Conservation (phyloP, 2,797 vertebrate genomes). For the Clarias pachynema region DNA sequence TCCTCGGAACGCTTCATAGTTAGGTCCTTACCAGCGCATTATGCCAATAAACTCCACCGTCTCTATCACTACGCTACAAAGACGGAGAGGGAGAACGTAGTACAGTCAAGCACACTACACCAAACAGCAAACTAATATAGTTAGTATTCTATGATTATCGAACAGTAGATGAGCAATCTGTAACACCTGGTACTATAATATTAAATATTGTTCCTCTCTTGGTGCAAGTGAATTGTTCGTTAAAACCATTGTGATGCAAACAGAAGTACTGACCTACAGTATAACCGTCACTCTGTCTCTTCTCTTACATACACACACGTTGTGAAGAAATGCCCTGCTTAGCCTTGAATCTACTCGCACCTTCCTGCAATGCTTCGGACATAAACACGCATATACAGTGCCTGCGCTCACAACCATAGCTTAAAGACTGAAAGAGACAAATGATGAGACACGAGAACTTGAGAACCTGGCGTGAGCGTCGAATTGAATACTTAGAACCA, state of each 20-base stretch:
- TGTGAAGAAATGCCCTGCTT: background rate
- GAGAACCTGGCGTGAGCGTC: background rate
- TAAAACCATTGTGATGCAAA: conserved; percentile 7
- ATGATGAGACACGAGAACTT: conserved; percentile 1
- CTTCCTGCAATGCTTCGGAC: background rate
- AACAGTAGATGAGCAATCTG: conserved; percentile 59
- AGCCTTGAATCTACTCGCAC: background rate
- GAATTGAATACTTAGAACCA: conserved; percentile 4
- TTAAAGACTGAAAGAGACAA: background rate
- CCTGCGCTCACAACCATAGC: background rate
- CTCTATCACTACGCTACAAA: conserved; percentile 40
- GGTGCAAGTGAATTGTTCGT: conserved; percentile 57
- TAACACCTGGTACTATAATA: conserved; percentile 52
- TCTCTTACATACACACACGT: background rate
- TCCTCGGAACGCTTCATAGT: conserved; percentile 46
- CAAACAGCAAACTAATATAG: conserved; percentile 59
- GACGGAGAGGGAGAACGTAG: conserved; percentile 47
- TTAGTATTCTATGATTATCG: conserved; percentile 61
- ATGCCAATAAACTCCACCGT: conserved; percentile 53
- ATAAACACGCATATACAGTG: background rate
- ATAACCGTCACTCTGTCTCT: background rate
- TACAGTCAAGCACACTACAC: conserved; percentile 66
- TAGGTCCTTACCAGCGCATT: conserved; percentile 56
- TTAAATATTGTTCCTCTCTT: conserved; percentile 53
- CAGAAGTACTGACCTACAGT: conserved; percentile 34